Evolutionary conservation across 2,888 invertebrate species (phyloP).

Genomic region (Athalia rosae): DNA sequence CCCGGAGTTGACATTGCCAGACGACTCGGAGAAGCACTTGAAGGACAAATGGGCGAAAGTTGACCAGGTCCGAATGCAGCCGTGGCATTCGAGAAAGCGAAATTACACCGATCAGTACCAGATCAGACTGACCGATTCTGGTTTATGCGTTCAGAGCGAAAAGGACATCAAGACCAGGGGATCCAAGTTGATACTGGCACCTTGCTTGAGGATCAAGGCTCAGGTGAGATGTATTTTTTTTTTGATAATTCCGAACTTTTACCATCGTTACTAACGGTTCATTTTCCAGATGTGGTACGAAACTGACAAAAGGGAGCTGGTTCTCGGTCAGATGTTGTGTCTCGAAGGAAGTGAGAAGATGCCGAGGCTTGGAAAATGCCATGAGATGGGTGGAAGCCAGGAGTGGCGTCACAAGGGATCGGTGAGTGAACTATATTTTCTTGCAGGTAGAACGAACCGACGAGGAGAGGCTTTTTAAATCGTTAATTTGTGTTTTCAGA

Average conservation of each 20-base stretch:
- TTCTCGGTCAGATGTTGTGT: conserved; percentile 89
- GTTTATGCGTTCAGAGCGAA: conserved; percentile 86
- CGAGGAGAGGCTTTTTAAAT: neutral
- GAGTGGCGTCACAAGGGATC: conserved; percentile 91
- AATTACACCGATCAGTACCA: conserved; percentile 85
- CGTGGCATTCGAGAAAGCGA: conserved; percentile 88
- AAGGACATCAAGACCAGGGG: conserved; percentile 87
- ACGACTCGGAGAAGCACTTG: conserved; percentile 76
- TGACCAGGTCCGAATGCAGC: conserved; percentile 82
- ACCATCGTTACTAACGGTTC: neutral
- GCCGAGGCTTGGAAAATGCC: conserved; percentile 91
- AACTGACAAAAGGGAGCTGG: conserved; percentile 87
- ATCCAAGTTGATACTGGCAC: conserved; percentile 79
- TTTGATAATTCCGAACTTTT: neutral
- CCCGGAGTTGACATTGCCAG: conserved; percentile 84
- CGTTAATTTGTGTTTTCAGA: conserved; percentile 74
- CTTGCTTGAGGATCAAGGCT: conserved; percentile 82
- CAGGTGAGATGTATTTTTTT: conserved; percentile 77
- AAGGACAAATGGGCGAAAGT: conserved; percentile 79
- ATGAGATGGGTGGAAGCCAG: conserved; percentile 92
- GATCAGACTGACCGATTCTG: conserved; percentile 83
- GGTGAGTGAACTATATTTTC: conserved; percentile 73
- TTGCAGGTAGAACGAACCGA: too few relatives aligned
- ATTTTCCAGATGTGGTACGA: conserved; percentile 85
- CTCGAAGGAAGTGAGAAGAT: conserved; percentile 83